Percentiles rank a stretch among this genome's conserved stretches.
Conservation (phyloP, 1,140 invertebrate genomes). For the Cotesia vestalis region DNA sequence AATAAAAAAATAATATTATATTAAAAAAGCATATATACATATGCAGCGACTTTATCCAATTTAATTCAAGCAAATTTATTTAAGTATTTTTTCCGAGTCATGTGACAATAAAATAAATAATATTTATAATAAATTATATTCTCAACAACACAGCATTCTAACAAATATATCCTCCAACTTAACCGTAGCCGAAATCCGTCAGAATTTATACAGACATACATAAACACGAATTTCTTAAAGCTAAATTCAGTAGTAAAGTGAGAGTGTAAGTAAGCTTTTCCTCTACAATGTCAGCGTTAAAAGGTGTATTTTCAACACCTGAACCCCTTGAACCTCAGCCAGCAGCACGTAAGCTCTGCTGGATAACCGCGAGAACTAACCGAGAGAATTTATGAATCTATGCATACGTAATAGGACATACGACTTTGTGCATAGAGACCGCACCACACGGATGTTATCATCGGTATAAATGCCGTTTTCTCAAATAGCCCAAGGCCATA, state of each 20-base stretch:
- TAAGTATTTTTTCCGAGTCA: too few relatives aligned
- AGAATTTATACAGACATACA: conserved; percentile 10
- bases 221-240: conserved; percentile 16
- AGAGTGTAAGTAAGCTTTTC: conserved; percentile 18
- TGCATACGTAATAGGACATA: conserved; percentile 52
- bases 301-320: conserved; percentile 18
- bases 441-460: conserved; percentile 17
- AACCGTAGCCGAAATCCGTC: conserved; percentile 9
- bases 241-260: conserved; percentile 3
- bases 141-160: not conserved
- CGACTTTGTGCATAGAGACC: conserved; percentile 11
- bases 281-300: conserved; percentile 14
- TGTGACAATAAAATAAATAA: not conserved
- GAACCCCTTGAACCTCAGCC: conserved; percentile 6
- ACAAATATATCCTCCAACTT: not conserved
- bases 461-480: conserved; percentile 12
- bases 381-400: conserved; percentile 52
- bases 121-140: not conserved
- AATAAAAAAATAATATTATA: too few relatives aligned
- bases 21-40: too few relatives aligned
- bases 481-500: conserved; percentile 27
- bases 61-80: too few relatives aligned
- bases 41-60: too few relatives aligned
- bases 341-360: not conserved
- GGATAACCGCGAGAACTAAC: conserved; percentile 13